phyloP scores from a whole-genome alignment of 2,888 invertebrate species.

The Petrolisthes manimaculis region DNA sequence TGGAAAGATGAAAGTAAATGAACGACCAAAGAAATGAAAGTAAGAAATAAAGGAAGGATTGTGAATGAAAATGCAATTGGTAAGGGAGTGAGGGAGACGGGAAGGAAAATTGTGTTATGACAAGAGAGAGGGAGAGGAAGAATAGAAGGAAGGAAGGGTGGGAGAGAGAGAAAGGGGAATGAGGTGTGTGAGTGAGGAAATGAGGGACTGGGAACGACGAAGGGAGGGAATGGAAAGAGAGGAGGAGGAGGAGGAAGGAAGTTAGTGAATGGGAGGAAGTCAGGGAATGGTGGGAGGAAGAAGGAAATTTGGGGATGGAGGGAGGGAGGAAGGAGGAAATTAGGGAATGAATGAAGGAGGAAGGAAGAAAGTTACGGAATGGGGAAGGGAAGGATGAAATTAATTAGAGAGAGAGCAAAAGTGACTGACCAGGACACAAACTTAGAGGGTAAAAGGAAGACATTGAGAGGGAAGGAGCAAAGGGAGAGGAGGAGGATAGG shows the following conservation, averaged over 20 bases:
- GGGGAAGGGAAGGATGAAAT: not conserved
- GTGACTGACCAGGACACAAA: too few relatives aligned
- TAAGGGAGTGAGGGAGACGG: slow-evolving; percentile 5
- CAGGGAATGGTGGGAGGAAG: not conserved
- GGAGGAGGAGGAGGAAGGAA: not conserved
- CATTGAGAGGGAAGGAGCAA: too few relatives aligned
- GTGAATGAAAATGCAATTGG: not conserved
- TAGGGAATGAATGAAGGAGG: not conserved
- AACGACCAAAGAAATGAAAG: not conserved
- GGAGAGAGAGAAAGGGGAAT: not conserved
- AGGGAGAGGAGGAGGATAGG: too few relatives aligned
- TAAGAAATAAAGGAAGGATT: not conserved
- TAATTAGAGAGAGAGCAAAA: too few relatives aligned
- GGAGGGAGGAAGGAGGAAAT: not conserved
- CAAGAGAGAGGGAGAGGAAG: not conserved
- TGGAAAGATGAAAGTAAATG: not conserved
- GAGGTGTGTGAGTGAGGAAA: not conserved
- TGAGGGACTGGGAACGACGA: not conserved
- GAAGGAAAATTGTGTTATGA: not conserved
- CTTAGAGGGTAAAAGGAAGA: too few relatives aligned
- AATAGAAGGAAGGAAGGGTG: not conserved
- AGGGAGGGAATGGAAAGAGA: not conserved
- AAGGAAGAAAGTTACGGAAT: not conserved
- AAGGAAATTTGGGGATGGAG: not conserved
- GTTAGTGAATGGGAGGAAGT: not conserved